Percentiles rank a stretch among this genome's conserved stretches.
These are phyloP conservation scores for Meloidogyne chitwoodi DNA, from an alignment of 1,140 invertebrate species.

Conservation along the genomic window DNA sequence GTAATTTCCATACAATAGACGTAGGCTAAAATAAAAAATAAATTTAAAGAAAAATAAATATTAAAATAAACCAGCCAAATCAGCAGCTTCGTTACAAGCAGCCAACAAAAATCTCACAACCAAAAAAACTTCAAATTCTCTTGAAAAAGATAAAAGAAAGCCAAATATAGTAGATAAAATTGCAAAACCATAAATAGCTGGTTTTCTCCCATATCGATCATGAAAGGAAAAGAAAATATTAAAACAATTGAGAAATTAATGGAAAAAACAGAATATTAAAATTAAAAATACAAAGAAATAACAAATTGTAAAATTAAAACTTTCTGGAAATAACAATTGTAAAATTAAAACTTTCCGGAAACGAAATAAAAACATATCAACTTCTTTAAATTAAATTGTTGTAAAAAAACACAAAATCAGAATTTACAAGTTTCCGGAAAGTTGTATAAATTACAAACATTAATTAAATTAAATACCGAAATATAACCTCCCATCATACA, in stretches of 20 bases:
- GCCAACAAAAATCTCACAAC: constrained; percentile 55
- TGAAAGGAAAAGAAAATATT: background rate
- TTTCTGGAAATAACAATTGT: too few species aligned
- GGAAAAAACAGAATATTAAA: background rate
- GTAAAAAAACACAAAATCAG: too few species aligned
- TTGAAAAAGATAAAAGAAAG: constrained; percentile 52
- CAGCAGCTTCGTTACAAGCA: constrained; percentile 53
- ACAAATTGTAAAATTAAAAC: background rate
- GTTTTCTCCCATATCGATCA: constrained; percentile 49
- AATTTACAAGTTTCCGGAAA: too few species aligned
- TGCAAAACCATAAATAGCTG: constrained; percentile 48
- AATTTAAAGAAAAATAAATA: background rate
- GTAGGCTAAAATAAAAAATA: constrained; percentile 40
- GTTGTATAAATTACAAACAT: background rate
- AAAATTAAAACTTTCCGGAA: too few species aligned
- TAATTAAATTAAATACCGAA: constrained; percentile 32
- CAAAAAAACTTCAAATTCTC: constrained; percentile 56
- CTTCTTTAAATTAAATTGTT: too few species aligned
- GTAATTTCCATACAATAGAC: constrained; percentile 60
- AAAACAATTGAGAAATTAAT: too few species aligned
- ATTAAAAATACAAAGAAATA: background rate
- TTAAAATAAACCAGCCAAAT: constrained; percentile 37
- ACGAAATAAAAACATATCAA: too few species aligned
- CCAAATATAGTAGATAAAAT: constrained; percentile 56
- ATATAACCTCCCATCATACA: constrained; percentile 56